Percentiles rank a stretch among this genome's conserved stretches.
These are phyloP conservation scores for Entomyzon cyanotis DNA, from an alignment of 2,113 vertebrate species.

Conservation along the genomic window DNA sequence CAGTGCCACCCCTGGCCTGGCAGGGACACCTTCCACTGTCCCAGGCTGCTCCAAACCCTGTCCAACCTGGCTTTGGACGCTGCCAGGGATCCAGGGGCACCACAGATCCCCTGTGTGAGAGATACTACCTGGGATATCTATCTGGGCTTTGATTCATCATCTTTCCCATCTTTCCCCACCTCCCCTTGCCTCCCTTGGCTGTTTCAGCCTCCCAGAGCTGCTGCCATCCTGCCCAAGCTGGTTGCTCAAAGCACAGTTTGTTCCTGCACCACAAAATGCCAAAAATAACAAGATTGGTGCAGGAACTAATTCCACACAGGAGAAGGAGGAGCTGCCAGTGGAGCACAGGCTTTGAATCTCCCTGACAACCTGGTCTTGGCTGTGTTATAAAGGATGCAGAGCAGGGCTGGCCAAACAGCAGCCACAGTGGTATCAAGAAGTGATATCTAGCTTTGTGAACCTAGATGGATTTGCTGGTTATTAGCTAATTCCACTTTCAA, in stretches of 20 bases:
- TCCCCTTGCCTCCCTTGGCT: neutral
- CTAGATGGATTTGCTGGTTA: neutral
- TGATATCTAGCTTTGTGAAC: neutral
- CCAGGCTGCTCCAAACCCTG: neutral
- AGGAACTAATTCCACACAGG: neutral
- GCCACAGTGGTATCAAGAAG: neutral
- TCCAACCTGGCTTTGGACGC: neutral
- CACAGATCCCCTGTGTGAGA: neutral
- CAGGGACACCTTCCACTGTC: neutral
- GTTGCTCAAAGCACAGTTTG: neutral
- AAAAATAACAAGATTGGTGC: neutral
- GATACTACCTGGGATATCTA: too few relatives aligned
- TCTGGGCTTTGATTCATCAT: neutral
- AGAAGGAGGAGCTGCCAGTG: neutral
- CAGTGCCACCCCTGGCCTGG: neutral
- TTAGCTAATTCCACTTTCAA: neutral
- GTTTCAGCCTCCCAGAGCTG: neutral
- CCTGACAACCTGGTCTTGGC: neutral
- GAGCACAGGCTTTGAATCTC: neutral
- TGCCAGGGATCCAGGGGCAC: neutral
- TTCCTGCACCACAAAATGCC: neutral
- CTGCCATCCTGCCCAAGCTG: neutral
- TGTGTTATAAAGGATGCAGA: neutral
- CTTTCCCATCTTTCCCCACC: neutral
- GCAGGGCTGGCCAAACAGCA: neutral